Evolutionary conservation across 2,113 vertebrate genomes (phyloP).

Genomic region (Edolisoma coerulescens): DNA sequence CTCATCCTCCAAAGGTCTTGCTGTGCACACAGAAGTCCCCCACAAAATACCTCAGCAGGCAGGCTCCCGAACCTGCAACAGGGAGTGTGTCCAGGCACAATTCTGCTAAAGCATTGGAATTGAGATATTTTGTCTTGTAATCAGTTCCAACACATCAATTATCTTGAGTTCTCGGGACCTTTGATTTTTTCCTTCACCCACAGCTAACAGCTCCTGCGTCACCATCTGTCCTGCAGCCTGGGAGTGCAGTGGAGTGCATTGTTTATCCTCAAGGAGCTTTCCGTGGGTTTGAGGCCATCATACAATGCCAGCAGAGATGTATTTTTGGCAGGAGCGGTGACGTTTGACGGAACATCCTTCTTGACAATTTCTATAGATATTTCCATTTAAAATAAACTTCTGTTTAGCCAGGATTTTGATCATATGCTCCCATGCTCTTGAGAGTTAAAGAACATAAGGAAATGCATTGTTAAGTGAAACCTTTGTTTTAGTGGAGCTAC

Average conservation of each 20-base stretch:
- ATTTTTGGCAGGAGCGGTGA: slow-evolving; percentile 25
- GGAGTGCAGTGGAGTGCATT: background rate
- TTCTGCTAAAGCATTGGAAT: background rate
- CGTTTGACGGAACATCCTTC: slow-evolving; percentile 3
- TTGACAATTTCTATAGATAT: slow-evolving; percentile 4
- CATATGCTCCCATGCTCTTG: background rate
- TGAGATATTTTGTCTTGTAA: background rate
- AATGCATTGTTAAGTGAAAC: slow-evolving; percentile 17
- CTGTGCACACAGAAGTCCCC: background rate
- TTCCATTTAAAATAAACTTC: slow-evolving; percentile 37
- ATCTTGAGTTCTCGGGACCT: background rate
- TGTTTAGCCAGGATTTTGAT: background rate
- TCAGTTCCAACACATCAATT: background rate
- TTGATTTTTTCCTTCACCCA: background rate
- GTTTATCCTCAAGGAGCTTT: background rate
- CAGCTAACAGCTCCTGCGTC: background rate
- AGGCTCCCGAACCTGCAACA: background rate
- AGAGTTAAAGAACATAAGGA: background rate
- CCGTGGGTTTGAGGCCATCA: background rate
- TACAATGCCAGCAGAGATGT: background rate
- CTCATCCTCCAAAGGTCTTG: background rate
- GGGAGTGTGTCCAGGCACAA: background rate
- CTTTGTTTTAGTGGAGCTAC: slow-evolving; percentile 13
- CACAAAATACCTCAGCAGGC: background rate
- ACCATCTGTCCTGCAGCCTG: background rate